Evolutionary conservation across 2,888 invertebrate species (phyloP), one percentile per base, ranked within the genome.

Genomic region (Tetragnatha montana): DNA sequence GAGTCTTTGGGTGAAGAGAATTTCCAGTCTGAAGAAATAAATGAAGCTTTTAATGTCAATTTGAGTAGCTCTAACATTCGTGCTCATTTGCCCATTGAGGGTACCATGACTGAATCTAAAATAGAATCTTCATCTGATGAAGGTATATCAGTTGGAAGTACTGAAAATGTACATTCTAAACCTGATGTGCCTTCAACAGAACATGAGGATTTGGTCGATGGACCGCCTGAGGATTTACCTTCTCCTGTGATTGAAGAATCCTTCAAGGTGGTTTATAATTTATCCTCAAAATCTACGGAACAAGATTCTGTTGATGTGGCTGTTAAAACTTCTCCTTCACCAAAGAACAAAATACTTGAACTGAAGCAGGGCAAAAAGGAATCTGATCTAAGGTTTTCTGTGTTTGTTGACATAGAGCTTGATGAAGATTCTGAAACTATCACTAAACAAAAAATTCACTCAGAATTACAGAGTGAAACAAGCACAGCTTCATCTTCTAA

Each of bases 1-100:
- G n/a, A 76, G 8, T 86, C 82, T 2, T 51, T 81, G 17, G 35
- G 22, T 14, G 74, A 90, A 10, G 89, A 82, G 50, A 81, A 50
- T 50, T 21, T 60, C n/a, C 17, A 17, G 3, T 14, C 79, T n/a
- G 84, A 80, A 35, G 70, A 86, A 75, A 81, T 90, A 14, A 87
- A 90, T 74, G 89, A 90, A 69, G 86, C 86, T 69, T 90, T 86
- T 47, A 90, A 90, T 82, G 47, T 79, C 2, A 87, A 70, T 73
- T 14, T 90, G 12, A 78, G 17, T 49, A 76, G 21, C 51, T 60
- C 50, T 2, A 73, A 60, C 19, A 50, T 82, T 14, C 35, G 79
- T 47, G 22, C 68, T 8, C 68, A 68, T 35, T 8, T 76, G 0
- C 12, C 21, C 12, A 71, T 22, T 1, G 10, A 69, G 7, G 70